Percentiles rank a stretch among this genome's conserved stretches.
These are phyloP conservation scores for Ursus arctos DNA, from an alignment of 2,113 vertebrate genomes.

Conservation along the genomic window DNA sequence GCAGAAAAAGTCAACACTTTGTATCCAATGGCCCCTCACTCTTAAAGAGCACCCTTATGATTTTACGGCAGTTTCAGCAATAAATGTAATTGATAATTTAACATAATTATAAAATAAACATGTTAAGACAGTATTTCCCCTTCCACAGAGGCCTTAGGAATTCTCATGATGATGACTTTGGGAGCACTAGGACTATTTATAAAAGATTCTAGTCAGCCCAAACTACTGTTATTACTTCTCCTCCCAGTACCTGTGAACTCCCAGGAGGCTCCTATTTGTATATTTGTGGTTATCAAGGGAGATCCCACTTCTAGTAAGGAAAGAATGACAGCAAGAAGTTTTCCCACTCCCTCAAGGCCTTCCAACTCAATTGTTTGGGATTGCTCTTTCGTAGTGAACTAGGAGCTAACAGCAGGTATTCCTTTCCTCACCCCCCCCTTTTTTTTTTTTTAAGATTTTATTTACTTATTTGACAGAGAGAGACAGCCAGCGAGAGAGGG, in stretches of 20 bases:
- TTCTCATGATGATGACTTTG: slow-evolving; percentile 56
- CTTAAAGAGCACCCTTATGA: slow-evolving; percentile 4
- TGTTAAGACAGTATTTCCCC: neutral
- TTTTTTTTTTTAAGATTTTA: no score
- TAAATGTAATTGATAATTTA: slow-evolving; percentile 64
- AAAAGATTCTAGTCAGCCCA: slow-evolving; percentile 42
- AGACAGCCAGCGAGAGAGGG: no score
- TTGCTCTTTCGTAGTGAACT: neutral
- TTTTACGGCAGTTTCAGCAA: slow-evolving; percentile 28
- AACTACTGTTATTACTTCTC: neutral
- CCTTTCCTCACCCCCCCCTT: neutral
- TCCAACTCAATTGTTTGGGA: neutral
- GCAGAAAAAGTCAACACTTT: slow-evolving; percentile 50
- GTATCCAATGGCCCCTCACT: neutral
- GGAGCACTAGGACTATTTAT: slow-evolving; percentile 23
- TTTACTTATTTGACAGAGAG: no score
- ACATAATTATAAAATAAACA: slow-evolving; percentile 62
- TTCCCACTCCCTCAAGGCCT: neutral
- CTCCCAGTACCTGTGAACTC: neutral
- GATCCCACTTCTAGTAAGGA: neutral
- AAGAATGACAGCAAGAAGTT: neutral
- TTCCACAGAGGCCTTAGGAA: slow-evolving; percentile 47
- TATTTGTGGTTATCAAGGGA: slow-evolving; percentile 17
- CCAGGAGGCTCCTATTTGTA: neutral
- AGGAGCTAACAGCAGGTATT: neutral